Evolutionary conservation across 2,888 invertebrate species (phyloP).

Genomic region (Gnatocerus cornutus): DNA sequence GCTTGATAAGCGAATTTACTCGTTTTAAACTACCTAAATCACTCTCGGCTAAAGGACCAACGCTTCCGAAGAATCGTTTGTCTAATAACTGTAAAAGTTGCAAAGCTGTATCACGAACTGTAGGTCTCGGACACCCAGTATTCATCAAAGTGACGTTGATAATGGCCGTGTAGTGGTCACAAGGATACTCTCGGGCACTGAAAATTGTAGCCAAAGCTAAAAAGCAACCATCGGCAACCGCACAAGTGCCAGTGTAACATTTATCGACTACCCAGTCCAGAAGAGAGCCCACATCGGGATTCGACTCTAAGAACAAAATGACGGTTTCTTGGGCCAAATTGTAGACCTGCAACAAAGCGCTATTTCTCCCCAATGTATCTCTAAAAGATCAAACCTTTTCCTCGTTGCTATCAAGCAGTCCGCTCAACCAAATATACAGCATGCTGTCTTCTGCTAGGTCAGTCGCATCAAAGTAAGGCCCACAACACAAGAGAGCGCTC

Average conservation of each 20-base stretch:
- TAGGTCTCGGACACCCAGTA: constrained; percentile 93
- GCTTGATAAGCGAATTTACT: too few species aligned
- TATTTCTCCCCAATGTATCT: constrained; percentile 61
- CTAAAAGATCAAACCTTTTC: constrained; percentile 75
- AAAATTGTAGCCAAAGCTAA: constrained; percentile 96
- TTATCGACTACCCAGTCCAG: constrained; percentile 99
- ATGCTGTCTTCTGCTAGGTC: constrained; percentile 93
- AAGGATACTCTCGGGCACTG: constrained; percentile 96
- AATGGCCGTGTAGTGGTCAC: constrained; percentile 97
- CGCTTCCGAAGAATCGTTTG: constrained; percentile 94
- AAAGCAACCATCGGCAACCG: constrained; percentile 97
- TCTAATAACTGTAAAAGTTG: constrained; percentile 95
- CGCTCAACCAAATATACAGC: constrained; percentile 95
- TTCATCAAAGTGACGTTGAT: constrained; percentile 98
- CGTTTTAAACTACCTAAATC: constrained; percentile 77
- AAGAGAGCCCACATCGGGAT: constrained; percentile 91
- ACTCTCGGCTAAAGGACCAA: constrained; percentile 82
- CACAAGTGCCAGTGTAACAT: constrained; percentile 93
- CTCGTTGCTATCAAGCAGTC: constrained; percentile 89
- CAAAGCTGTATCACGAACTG: constrained; percentile 94
- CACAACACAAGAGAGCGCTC: constrained; percentile 96
- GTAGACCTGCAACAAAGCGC: constrained; percentile 73
- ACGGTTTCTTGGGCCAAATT: constrained; percentile 94
- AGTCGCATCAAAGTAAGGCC: constrained; percentile 92
- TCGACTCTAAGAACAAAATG: constrained; percentile 93